Evolutionary conservation across 2,797 vertebrate genomes (phyloP).

Genomic region (Enoplosus armatus): DNA sequence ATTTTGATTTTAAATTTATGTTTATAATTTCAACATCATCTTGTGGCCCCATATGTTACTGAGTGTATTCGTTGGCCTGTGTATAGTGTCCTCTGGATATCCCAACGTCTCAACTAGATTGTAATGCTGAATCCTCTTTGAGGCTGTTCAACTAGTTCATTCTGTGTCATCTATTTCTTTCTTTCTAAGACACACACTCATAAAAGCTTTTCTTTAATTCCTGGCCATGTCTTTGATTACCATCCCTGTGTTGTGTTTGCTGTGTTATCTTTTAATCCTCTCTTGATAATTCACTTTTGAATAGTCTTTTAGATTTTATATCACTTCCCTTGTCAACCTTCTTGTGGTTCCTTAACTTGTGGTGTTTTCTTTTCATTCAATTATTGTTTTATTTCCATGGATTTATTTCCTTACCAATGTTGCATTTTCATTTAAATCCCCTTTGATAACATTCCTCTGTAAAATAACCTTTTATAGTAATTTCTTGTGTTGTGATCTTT

Average conservation of each 20-base stretch:
- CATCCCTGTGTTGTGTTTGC: background rate
- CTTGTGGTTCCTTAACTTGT: constrained; percentile 7
- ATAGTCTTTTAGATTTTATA: constrained; percentile 34
- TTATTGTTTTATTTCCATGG: constrained; percentile 31
- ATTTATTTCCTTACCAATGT: constrained; percentile 21
- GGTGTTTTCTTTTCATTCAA: constrained; percentile 13
- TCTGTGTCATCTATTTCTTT: background rate
- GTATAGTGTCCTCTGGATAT: background rate
- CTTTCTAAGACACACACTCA: background rate
- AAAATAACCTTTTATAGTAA: constrained; percentile 18
- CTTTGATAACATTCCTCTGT: background rate
- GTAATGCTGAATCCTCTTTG: constrained; percentile 2
- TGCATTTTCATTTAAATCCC: constrained; percentile 29
- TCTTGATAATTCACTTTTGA: constrained; percentile 32
- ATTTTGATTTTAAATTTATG: constrained; percentile 10
- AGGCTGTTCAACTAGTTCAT: background rate
- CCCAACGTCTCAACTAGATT: background rate
- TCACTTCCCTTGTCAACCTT: constrained; percentile 11
- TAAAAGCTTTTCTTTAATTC: constrained; percentile 8
- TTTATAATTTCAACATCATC: background rate
- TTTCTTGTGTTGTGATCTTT: constrained; percentile 15
- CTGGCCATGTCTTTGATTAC: constrained; percentile 8
- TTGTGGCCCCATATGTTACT: background rate
- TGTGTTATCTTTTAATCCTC: constrained; percentile 32
- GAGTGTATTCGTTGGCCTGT: constrained; percentile 4